A percentile compares a stretch with the other conserved stretches of the same genome.
phyloP scores from a whole-genome alignment of 2,113 vertebrate genomes.

The Cynoglossus semilaevis region DNA sequence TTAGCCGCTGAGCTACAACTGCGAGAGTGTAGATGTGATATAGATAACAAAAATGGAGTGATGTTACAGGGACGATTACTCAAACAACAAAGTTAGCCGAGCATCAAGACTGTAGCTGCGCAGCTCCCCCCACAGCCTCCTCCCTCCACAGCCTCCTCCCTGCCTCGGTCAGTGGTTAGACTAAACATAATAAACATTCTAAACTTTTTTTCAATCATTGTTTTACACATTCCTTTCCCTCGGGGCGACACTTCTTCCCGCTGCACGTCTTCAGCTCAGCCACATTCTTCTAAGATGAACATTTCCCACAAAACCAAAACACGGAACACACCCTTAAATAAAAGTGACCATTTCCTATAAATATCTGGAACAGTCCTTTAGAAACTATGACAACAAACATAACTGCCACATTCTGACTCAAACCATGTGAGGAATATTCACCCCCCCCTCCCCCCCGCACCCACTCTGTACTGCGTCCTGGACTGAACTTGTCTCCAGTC shows the following conservation, averaged over 20 bases:
- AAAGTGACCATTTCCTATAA: neutral
- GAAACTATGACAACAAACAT: neutral
- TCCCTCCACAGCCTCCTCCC: neutral
- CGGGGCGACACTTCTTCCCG: neutral
- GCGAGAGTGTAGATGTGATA: neutral
- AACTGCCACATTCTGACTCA: neutral
- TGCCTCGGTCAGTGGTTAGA: too few relatives aligned
- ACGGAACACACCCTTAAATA: neutral
- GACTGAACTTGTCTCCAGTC: constrained; percentile 23
- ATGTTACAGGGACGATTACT: neutral
- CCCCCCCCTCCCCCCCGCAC: neutral
- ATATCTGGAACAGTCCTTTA: neutral
- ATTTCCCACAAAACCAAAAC: neutral
- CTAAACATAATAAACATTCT: too few relatives aligned
- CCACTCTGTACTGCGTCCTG: constrained; percentile 18
- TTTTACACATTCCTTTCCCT: too few relatives aligned
- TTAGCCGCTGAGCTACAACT: too few relatives aligned
- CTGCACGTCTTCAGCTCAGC: neutral
- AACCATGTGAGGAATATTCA: neutral
- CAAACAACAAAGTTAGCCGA: too few relatives aligned
- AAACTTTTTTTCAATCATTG: too few relatives aligned
- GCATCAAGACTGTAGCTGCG: too few relatives aligned
- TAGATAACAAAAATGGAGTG: neutral
- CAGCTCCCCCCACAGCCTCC: neutral
- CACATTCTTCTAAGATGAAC: neutral